Percentiles rank a stretch among this genome's conserved stretches.
Conservation (phyloP, 2,797 vertebrate genomes). For the Cryptoprocta ferox region DNA sequence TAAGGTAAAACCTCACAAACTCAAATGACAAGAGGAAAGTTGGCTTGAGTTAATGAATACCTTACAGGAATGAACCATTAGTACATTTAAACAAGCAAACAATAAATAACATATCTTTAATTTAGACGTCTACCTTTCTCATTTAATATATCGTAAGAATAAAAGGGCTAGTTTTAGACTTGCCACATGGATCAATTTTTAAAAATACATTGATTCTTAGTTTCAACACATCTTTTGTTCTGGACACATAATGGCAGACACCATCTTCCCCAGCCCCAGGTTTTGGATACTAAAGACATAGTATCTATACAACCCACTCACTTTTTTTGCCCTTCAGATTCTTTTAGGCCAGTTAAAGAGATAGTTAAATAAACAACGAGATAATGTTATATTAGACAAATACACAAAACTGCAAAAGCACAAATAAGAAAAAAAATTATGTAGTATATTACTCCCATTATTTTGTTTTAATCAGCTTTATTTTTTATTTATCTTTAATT, state of each 20-base stretch:
- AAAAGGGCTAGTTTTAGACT: background rate
- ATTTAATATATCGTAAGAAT: background rate
- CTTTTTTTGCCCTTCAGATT: background rate
- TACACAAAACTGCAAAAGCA: background rate
- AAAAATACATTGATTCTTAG: background rate
- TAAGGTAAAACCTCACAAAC: background rate
- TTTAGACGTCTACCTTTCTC: background rate
- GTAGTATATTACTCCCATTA: background rate
- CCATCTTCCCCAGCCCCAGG: background rate
- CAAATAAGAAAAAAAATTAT: background rate
- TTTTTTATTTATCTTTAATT: too few species aligned
- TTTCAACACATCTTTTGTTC: slow-evolving; percentile 11
- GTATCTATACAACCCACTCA: background rate
- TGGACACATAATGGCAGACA: background rate
- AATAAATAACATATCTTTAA: background rate
- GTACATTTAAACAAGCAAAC: background rate
- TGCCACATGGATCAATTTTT: background rate
- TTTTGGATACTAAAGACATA: background rate
- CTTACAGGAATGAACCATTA: background rate
- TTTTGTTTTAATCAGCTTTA: background rate
- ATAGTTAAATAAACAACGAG: background rate
- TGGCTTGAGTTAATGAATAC: background rate
- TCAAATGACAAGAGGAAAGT: background rate
- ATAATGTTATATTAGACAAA: background rate
- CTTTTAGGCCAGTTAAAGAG: background rate